Evolutionary conservation across 2,888 invertebrate species (phyloP), one percentile per base, ranked within the genome.

Genomic region (Rapana venosa): DNA sequence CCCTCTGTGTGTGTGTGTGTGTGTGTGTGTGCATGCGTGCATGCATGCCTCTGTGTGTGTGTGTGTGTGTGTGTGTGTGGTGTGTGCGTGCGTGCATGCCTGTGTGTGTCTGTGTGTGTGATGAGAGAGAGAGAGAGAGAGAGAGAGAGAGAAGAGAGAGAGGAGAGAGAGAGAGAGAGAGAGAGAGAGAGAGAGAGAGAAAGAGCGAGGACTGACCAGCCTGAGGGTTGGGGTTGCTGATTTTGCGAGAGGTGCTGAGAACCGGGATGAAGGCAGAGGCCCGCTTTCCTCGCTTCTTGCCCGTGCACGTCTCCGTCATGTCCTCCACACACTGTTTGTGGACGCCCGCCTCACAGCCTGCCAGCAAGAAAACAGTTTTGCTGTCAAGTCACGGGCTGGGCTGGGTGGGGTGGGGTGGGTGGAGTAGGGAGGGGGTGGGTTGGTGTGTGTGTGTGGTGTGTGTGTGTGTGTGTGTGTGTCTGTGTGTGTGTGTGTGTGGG

Each of bases 291-390:
- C 84, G 92, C 90, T 92, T 92, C 91, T 94, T 94, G 83, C 91
- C 91, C n/a, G 66, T 98, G 96, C 98, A 98, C 93, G 97, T 97
- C 96, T 98, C 98, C 93, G 98, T 98, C 92, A 98, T 97, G 0
- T 97, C 96, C 93, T 97, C 97, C 86, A 98, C 97, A 96, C 98
- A 99, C 86, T 97, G 96, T 92, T 98, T 98, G 97, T 98, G 98
- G 94, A 98, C 97, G 95, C 98, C 98, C 93, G 98, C 97, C 95
- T 98, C 97, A 97, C 99, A 99, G 96, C 98, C 98, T 98, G 96
- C 86, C 26, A 13, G 4, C 15, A 11, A 22, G 0, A 13, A 95
- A 98, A 98, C 93, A 61, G 61, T 15, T 15, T 17, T 11, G 61
- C 61, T 61, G 61, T 61, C 13, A 61, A 61, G 17, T 15, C 61